Evolutionary conservation across 1,140 invertebrate species (phyloP).

Genomic region (Drosophila teissieri): DNA sequence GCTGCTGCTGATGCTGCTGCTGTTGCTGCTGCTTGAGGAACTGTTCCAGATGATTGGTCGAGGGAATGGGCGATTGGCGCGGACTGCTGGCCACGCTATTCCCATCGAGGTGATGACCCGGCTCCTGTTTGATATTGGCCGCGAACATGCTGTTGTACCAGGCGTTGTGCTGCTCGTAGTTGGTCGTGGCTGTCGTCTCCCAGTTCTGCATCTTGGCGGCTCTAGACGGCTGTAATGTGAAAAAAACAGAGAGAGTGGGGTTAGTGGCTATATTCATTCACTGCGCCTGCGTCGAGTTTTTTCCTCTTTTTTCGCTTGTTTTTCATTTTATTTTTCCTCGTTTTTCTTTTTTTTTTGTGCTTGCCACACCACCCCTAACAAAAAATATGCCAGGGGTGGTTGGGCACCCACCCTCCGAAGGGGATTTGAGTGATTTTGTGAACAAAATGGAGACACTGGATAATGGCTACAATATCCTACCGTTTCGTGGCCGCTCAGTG

Average conservation of each 20-base stretch:
- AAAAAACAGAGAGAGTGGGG: constrained; percentile 20
- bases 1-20: constrained; percentile 56
- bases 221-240: constrained; percentile 42
- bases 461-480: constrained; percentile 38
- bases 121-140: constrained; percentile 76
- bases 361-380: constrained; percentile 63
- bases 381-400: constrained; percentile 43
- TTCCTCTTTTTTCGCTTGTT: constrained; percentile 39
- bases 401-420: constrained; percentile 16
- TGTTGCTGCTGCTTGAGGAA: constrained; percentile 77
- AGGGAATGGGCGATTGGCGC: constrained; percentile 60
- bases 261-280: constrained; percentile 21
- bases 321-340: constrained; percentile 38
- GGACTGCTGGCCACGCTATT: constrained; percentile 63
- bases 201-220: constrained; percentile 82
- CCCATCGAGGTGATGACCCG: constrained; percentile 54
- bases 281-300: constrained; percentile 73
- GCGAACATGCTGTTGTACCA: constrained; percentile 83
- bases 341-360: constrained; percentile 28
- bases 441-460: constrained; percentile 48
- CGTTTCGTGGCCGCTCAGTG: constrained; percentile 39
- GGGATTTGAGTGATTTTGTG: constrained; percentile 63
- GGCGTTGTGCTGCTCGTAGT: constrained; percentile 79
- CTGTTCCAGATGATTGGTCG: constrained; percentile 65
- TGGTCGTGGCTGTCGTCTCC: constrained; percentile 76